Conservation (phyloP, 2,888 invertebrate genomes). For the Monochamus alternatus region DNA sequence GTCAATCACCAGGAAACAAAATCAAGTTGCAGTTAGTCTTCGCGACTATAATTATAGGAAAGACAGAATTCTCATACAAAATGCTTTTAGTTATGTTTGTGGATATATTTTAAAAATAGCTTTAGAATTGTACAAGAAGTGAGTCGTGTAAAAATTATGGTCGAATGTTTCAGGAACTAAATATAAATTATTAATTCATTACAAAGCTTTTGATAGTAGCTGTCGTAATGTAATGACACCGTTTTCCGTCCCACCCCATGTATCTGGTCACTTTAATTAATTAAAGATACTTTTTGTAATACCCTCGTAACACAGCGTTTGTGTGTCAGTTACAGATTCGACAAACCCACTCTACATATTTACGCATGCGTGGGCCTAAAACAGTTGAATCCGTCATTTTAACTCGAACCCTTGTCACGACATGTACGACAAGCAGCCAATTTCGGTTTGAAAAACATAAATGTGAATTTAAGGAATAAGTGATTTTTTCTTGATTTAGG, state of each 20-base stretch:
- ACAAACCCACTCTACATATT: not conserved
- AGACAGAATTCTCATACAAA: no score
- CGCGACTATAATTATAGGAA: no score
- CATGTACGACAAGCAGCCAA: constrained; percentile 5
- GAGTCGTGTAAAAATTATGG: no score
- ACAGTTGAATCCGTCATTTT: constrained; percentile 7
- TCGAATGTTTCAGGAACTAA: no score
- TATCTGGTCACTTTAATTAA: constrained; percentile 11
- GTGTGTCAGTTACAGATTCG: constrained; percentile 4
- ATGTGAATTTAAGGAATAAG: constrained; percentile 12
- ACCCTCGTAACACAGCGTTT: constrained; percentile 7
- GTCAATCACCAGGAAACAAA: no score
- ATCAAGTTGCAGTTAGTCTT: no score
- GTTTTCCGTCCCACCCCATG: constrained; percentile 16
- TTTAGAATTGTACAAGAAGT: no score
- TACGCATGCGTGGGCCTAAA: constrained; percentile 11
- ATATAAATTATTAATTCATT: no score
- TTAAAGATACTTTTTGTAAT: constrained; percentile 6
- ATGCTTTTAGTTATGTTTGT: no score
- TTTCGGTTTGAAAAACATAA: constrained; percentile 11
- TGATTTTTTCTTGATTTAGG: not conserved
- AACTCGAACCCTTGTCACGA: not conserved
- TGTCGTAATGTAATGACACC: constrained; percentile 33
- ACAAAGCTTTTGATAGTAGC: no score
- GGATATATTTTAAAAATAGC: no score